Percentiles rank a stretch among this genome's conserved stretches.
Conservation (phyloP, 2,888 invertebrate genomes). For the Griposia aprilina region DNA sequence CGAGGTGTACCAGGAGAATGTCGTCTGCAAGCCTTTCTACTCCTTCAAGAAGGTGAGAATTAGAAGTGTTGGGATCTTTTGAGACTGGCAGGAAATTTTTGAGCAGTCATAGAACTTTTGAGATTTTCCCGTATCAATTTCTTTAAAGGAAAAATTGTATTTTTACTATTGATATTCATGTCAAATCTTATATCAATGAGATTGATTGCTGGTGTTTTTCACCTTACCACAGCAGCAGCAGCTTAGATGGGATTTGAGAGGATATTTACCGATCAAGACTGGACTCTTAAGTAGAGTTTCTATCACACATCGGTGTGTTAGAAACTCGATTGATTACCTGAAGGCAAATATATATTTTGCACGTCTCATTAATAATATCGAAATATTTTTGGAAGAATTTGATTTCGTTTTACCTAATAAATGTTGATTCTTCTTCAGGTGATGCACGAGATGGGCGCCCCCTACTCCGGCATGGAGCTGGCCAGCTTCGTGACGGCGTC, state of each 20-base stretch:
- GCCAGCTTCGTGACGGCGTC: conserved; percentile 98
- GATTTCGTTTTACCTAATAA: background rate
- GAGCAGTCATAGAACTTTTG: background rate
- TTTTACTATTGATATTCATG: background rate
- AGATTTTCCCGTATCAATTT: background rate
- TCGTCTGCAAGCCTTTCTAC: conserved; percentile 95
- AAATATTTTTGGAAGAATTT: background rate
- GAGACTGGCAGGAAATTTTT: background rate
- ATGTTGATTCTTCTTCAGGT: conserved; percentile 85
- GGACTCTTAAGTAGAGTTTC: background rate
- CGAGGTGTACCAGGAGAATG: conserved; percentile 98
- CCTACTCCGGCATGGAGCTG: conserved; percentile 95
- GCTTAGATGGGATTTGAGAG: background rate
- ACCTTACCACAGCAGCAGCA: background rate
- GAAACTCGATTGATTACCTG: background rate
- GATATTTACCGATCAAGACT: background rate
- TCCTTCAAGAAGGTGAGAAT: conserved; percentile 95
- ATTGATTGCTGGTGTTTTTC: background rate
- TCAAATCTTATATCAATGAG: background rate
- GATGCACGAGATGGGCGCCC: conserved; percentile 96
- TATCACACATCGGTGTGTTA: background rate
- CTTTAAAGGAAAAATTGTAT: background rate
- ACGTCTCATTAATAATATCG: background rate
- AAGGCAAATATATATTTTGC: background rate
- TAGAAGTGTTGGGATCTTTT: background rate